phyloP scores from a whole-genome alignment of 1,140 invertebrate species.

The Drosophila grimshawi region DNA sequence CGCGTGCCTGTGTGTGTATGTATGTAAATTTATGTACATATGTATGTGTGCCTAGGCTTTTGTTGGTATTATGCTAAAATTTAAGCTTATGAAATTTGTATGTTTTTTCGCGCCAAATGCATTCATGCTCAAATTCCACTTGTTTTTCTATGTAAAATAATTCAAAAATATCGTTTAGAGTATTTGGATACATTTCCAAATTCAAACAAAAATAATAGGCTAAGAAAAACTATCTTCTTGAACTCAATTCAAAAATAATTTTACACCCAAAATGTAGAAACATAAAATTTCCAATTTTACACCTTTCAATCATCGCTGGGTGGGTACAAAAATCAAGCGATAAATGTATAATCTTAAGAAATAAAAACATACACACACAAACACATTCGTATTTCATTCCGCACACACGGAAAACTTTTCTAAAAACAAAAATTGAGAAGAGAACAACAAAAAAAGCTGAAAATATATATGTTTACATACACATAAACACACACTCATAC shows the following conservation, averaged over 20 bases:
- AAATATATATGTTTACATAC: neutral
- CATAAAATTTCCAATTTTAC: too few species aligned
- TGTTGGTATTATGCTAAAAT: conserved; percentile 51
- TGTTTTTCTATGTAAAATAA: conserved; percentile 7
- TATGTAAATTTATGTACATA: neutral
- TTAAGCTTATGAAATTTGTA: conserved; percentile 36
- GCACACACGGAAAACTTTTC: conserved; percentile 8
- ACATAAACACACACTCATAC: too few species aligned
- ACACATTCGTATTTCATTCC: conserved; percentile 15
- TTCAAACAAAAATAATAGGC: neutral
- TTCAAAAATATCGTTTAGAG: neutral
- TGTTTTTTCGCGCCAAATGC: conserved; percentile 66
- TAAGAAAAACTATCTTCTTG: too few species aligned
- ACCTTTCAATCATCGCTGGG: too few species aligned
- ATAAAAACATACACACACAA: conserved; percentile 9
- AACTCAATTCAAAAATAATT: too few species aligned
- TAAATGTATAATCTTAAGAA: conserved; percentile 38
- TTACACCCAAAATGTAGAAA: too few species aligned
- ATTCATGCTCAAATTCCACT: conserved; percentile 37
- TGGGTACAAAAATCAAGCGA: conserved; percentile 8
- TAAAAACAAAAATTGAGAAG: conserved; percentile 5
- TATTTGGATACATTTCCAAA: too few species aligned
- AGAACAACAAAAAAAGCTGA: neutral
- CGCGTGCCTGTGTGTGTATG: too few species aligned
- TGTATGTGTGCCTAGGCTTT: neutral